Evolutionary conservation across 2,888 invertebrate species (phyloP).

Genomic region (Halocaridina rubra): DNA sequence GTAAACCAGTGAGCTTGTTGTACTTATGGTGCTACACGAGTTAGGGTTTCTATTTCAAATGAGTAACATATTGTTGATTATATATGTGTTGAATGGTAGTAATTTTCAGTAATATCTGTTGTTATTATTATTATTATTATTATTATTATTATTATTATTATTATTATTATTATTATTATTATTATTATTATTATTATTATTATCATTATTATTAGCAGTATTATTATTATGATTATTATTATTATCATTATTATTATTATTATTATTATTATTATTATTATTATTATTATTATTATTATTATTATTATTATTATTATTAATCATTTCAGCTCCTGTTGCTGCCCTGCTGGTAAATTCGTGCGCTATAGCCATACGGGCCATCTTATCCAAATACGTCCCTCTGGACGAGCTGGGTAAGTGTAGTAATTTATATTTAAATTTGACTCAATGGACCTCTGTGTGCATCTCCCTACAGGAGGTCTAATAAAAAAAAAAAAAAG

Average conservation of each 20-base stretch:
- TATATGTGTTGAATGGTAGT: no score
- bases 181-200: neutral
- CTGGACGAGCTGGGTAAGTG: conserved; percentile 54
- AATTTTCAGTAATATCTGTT: no score
- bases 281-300: neutral
- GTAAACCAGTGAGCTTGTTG: neutral
- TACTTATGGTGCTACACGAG: no score
- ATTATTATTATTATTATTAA: neutral
- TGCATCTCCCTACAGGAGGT: neutral
- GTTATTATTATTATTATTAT: neutral
- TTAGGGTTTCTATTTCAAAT: no score
- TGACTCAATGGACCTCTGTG: neutral
- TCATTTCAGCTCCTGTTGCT: conserved; percentile 48
- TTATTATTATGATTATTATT: no score
- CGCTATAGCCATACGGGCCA: conserved; percentile 57
- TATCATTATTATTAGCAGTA: no score
- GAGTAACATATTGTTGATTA: no score
- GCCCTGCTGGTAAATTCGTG: conserved; percentile 57
- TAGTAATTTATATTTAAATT: neutral
- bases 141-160: neutral
- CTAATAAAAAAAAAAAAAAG: no score
- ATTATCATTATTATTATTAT: neutral
- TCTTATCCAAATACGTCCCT: conserved; percentile 57
- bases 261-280: neutral
- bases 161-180: neutral